These are phyloP conservation scores for Indri indri DNA, from an alignment of 2,113 vertebrate genomes.

Conservation along the genomic window DNA sequence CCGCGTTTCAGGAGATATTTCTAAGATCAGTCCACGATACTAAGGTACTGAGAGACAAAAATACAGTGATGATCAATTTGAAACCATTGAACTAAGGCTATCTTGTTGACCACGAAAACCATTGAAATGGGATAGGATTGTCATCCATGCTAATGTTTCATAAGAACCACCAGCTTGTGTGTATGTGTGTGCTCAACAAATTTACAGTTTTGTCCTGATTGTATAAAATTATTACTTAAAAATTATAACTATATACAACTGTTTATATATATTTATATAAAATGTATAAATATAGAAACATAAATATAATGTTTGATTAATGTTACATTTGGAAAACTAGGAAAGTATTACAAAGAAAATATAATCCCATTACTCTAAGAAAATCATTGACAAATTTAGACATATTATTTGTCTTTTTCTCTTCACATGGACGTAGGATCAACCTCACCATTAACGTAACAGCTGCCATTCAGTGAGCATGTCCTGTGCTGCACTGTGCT, in stretches of 20 bases:
- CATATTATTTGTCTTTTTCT: not conserved
- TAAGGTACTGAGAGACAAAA: not conserved
- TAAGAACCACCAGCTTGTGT: not conserved
- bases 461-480: no score
- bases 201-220: not conserved
- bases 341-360: slow-evolving; percentile 1
- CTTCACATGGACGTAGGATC: not conserved
- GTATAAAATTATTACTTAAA: not conserved
- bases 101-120: not conserved
- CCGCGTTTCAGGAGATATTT: not conserved
- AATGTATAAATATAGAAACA: not conserved
- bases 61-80: not conserved
- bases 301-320: not conserved
- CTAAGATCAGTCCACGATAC: not conserved
- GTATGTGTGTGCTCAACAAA: not conserved
- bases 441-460: not conserved
- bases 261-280: not conserved
- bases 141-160: not conserved
- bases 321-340: not conserved
- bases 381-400: not conserved
- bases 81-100: not conserved
- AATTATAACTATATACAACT: not conserved
- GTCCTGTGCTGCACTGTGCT: not conserved
- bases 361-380: not conserved
- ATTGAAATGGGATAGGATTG: not conserved